phyloP scores from a whole-genome alignment of 1,140 invertebrate genomes.

The Ephestia elutella region DNA sequence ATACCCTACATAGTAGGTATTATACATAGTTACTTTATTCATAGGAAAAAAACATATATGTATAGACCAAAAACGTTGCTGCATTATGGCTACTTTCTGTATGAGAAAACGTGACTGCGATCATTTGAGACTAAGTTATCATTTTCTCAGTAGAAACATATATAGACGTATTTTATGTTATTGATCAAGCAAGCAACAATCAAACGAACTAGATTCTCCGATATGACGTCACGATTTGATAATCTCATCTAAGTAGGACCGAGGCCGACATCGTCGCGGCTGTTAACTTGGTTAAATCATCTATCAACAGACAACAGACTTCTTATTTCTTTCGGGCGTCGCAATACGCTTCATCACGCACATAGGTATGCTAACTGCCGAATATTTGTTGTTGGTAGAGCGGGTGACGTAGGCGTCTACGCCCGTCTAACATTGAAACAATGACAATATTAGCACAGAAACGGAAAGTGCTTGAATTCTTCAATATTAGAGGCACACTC shows the following conservation, averaged over 20 bases:
- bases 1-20: too few relatives aligned
- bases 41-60: too few relatives aligned
- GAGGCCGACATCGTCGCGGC: constrained; percentile 5
- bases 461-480: constrained; percentile 12
- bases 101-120: too few relatives aligned
- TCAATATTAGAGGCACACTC: constrained; percentile 12
- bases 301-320: not conserved
- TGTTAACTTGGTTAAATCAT: constrained; percentile 2
- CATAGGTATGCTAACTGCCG: constrained; percentile 42
- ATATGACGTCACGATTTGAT: constrained; percentile 10
- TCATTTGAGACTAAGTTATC: too few relatives aligned
- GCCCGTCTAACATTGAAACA: constrained; percentile 18
- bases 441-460: constrained; percentile 10
- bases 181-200: not conserved
- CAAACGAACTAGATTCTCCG: constrained; percentile 1
- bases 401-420: constrained; percentile 32
- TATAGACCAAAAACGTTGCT: too few relatives aligned
- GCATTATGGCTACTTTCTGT: too few relatives aligned
- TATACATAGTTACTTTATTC: too few relatives aligned
- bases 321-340: not conserved
- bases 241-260: constrained; percentile 8
- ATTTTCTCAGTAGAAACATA: not conserved
- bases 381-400: constrained; percentile 26
- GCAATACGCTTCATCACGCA: constrained; percentile 12
- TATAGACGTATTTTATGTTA: not conserved